phyloP scores from a whole-genome alignment of 2,113 vertebrate species.

The Myotis brandtii region DNA sequence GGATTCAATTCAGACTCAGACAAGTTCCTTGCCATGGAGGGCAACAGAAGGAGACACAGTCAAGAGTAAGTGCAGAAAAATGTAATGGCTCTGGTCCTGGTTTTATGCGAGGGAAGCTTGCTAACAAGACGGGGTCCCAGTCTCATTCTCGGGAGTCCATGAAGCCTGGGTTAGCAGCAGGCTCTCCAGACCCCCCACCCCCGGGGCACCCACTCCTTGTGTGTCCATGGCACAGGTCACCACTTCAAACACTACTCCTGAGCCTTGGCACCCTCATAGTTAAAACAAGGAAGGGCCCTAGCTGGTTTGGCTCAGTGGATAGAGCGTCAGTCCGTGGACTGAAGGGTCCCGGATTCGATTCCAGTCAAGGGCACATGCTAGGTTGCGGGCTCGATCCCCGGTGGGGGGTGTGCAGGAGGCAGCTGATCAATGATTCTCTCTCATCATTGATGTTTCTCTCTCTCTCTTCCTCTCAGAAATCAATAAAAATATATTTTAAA shows the following conservation, averaged over 20 bases:
- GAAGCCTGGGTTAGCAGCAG: background rate
- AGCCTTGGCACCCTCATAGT: background rate
- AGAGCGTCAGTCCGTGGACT: too few relatives aligned
- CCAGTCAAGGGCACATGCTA: too few relatives aligned
- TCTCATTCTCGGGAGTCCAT: background rate
- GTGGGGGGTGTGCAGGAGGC: too few relatives aligned
- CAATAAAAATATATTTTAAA: too few relatives aligned
- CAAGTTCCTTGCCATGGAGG: background rate
- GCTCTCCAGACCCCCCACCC: background rate
- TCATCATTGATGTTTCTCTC: too few relatives aligned
- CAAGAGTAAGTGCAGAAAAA: background rate
- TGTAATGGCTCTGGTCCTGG: background rate
- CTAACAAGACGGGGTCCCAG: background rate
- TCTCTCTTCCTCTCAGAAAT: too few relatives aligned
- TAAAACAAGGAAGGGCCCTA: background rate
- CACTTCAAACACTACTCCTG: background rate
- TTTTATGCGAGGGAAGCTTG: background rate
- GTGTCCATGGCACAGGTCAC: background rate
- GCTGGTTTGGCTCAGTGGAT: too few relatives aligned
- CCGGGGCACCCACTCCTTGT: background rate
- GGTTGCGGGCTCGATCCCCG: too few relatives aligned
- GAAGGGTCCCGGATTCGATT: too few relatives aligned
- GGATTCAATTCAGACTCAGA: constrained; percentile 41
- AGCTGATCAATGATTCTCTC: too few relatives aligned
- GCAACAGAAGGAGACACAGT: background rate